Base-by-base conservation (phyloP, 2,888 invertebrate species). In the Erpobdella octoculata region DNA sequence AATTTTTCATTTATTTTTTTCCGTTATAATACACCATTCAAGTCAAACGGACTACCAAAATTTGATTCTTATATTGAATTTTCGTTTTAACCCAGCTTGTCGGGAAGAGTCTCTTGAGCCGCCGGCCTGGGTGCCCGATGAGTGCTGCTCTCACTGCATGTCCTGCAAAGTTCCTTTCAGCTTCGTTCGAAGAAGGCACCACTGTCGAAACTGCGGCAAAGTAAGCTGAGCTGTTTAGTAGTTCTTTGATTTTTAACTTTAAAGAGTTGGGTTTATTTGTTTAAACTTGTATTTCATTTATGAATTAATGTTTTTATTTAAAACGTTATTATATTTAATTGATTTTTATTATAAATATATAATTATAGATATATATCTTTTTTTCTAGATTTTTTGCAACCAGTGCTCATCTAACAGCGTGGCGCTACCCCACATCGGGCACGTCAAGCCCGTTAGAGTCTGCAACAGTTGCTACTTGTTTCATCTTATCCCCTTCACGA, bases 151-250 rank as follows among this genome's bases (percentile, higher is more conserved):
- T 0, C 87, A 89, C 72, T 98, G 97, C 84, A 94, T 93, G 90
- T 89, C 92, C 46, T 98, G 98, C 83, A 88, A 89, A 73, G 89
- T 90, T 25, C 89, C 89, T 78, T 98, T 98, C 85, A 97, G 94
- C 3, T 91, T 97, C 76, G 91, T 98, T 78, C 88, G 96, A 53
- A 88, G 97, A 25, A 86, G 97, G 12, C 97, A 98, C 83, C 97
- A 97, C 84, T 97, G 97, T 82, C 86, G 97, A 78, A 95, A 95
- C 84, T 98, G 96, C 85, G 96, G 96, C 83, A 86, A 86, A 83
- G 84, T 84, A 75, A 74, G n/a, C n/a, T n/a, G n/a, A n/a, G n/a
- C n/a, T n/a, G n/a, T n/a, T n/a, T n/a, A n/a, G n/a, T n/a, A n/a
- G n/a, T n/a, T n/a, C n/a, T n/a, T n/a, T n/a, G n/a, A n/a, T n/a